Evolutionary conservation across 2,888 invertebrate genomes (phyloP).

Genomic region (Luperina nickerlii): DNA sequence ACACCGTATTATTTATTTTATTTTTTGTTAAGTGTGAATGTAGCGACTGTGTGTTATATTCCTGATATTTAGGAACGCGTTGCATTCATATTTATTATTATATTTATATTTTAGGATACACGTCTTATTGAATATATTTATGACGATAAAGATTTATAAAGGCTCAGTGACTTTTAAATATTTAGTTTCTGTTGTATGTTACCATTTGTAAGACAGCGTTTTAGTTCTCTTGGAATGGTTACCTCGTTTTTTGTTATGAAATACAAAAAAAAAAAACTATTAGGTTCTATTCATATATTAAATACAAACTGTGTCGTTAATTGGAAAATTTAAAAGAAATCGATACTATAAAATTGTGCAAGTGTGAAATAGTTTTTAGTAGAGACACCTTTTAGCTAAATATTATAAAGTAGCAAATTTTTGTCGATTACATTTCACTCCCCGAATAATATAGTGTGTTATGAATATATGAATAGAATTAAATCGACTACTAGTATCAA

Average conservation of each 20-base stretch:
- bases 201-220: constrained; percentile 83
- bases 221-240: constrained; percentile 84
- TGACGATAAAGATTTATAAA: constrained; percentile 83
- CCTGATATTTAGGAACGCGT: constrained; percentile 91
- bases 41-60: constrained; percentile 89
- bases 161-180: constrained; percentile 86
- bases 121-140: constrained; percentile 82
- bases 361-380: constrained; percentile 33
- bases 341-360: constrained; percentile 38
- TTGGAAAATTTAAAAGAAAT: constrained; percentile 25
- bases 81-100: constrained; percentile 90
- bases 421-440: constrained; percentile 51
- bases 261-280: constrained; percentile 54
- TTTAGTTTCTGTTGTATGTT: constrained; percentile 76
- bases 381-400: constrained; percentile 49
- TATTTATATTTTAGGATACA: constrained; percentile 88
- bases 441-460: constrained; percentile 30
- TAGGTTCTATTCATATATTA: constrained; percentile 65
- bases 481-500: constrained; percentile 67
- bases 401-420: constrained; percentile 62
- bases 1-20: constrained; percentile 85
- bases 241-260: constrained; percentile 64
- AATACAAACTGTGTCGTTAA: constrained; percentile 28
- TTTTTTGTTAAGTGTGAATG: constrained; percentile 88
- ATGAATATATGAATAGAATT: constrained; percentile 66